A percentile compares a stretch with the other conserved stretches of the same genome.
Evolutionary conservation across 2,797 vertebrate genomes (phyloP).

Genomic region (Malurus splendens): DNA sequence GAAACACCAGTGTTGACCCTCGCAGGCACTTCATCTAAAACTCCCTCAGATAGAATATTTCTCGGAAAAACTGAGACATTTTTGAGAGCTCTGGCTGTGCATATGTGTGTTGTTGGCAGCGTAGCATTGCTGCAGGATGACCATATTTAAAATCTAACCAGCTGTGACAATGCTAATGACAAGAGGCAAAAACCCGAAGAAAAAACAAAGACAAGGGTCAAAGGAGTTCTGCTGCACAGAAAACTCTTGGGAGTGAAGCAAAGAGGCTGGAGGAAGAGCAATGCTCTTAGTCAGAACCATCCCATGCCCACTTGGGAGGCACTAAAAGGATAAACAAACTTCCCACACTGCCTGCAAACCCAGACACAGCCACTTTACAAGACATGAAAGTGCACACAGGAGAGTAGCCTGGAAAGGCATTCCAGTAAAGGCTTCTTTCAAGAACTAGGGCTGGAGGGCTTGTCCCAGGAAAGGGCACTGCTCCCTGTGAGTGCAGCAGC

Average conservation of each 20-base stretch:
- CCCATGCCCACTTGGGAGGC: background rate
- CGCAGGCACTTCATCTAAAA: background rate
- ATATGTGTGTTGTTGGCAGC: background rate
- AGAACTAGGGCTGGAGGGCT: background rate
- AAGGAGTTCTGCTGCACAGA: background rate
- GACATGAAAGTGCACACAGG: background rate
- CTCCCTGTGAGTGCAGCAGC: background rate
- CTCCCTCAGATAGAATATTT: background rate
- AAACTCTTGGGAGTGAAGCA: background rate
- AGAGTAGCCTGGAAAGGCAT: background rate
- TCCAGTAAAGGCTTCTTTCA: background rate
- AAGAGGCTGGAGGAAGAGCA: background rate
- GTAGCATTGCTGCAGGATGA: background rate
- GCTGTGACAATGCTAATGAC: background rate
- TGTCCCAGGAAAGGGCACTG: background rate
- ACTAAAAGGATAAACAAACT: background rate
- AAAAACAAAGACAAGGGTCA: background rate
- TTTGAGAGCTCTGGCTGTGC: background rate
- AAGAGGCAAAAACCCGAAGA: background rate
- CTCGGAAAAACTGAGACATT: background rate
- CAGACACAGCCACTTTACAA: background rate
- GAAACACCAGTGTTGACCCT: background rate
- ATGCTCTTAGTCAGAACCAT: background rate
- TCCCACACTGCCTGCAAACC: background rate
- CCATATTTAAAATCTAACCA: background rate